phyloP scores from a whole-genome alignment of 2,888 invertebrate genomes.

The Harpalus rubripes region DNA sequence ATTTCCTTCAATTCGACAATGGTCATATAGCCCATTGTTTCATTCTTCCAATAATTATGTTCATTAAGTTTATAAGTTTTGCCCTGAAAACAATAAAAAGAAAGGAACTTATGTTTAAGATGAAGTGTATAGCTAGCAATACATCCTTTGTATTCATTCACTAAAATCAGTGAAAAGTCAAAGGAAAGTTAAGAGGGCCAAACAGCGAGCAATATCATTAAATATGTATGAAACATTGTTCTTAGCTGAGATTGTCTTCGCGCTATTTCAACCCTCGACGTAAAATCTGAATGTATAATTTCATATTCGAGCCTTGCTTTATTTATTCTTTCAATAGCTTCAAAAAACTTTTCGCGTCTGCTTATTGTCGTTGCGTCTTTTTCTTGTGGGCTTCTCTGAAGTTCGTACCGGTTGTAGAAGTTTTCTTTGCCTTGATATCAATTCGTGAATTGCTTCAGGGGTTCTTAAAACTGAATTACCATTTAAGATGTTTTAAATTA shows the following conservation, averaged over 20 bases:
- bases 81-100: conserved; percentile 34
- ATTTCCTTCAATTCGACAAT: too few relatives aligned
- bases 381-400: conserved; percentile 32
- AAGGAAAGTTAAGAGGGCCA: conserved; percentile 52
- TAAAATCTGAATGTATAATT: conserved; percentile 61
- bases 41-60: conserved; percentile 24
- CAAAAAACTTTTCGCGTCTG: conserved; percentile 42
- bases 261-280: conserved; percentile 45
- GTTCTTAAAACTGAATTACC: conserved; percentile 26
- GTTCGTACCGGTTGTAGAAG: conserved; percentile 6
- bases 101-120: not conserved
- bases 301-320: conserved; percentile 52
- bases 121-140: conserved; percentile 6
- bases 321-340: conserved; percentile 59
- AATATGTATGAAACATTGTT: conserved; percentile 65
- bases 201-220: conserved; percentile 63
- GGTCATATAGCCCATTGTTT: too few relatives aligned
- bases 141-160: conserved; percentile 54
- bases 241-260: conserved; percentile 50
- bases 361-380: conserved; percentile 30
- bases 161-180: conserved; percentile 63
- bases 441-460: conserved; percentile 20
- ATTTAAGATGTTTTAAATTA: not conserved
- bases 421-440: not conserved
- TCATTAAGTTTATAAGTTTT: conserved; percentile 27